A percentile compares a stretch with the other conserved stretches of the same genome.
phyloP scores from a whole-genome alignment of 2,888 invertebrate genomes.

The Malthinus flaveolus region DNA sequence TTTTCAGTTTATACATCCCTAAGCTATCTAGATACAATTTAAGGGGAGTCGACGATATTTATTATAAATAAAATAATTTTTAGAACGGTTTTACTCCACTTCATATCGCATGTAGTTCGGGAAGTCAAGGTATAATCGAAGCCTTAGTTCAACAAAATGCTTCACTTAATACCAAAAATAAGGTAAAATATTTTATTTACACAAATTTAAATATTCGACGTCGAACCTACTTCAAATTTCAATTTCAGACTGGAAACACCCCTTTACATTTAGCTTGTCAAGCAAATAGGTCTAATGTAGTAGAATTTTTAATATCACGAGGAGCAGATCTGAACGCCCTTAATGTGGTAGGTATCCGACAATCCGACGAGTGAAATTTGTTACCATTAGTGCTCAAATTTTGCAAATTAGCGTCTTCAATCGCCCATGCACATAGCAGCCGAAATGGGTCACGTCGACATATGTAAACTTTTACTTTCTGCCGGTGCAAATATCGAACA shows the following conservation, averaged over 20 bases:
- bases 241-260: conserved; percentile 66
- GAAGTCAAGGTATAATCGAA: conserved; percentile 70
- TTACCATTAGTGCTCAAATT: not conserved
- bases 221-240: not conserved
- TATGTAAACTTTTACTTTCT: conserved; percentile 64
- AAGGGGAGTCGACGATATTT: too few species aligned
- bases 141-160: conserved; percentile 67
- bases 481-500: conserved; percentile 71
- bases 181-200: conserved; percentile 53
- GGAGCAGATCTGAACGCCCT: conserved; percentile 73
- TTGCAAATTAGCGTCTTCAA: conserved; percentile 63
- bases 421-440: conserved; percentile 82
- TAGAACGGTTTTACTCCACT: conserved; percentile 71
- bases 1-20: too few species aligned
- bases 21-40: too few species aligned
- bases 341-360: conserved; percentile 66
- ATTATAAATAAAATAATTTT: conserved; percentile 31
- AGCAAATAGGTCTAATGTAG: conserved; percentile 70
- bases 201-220: not conserved
- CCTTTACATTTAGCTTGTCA: conserved; percentile 76
- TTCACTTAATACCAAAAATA: conserved; percentile 67
- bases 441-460: conserved; percentile 67
- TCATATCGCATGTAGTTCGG: conserved; percentile 71
- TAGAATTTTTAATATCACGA: conserved; percentile 68
- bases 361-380: not conserved